Conservation (phyloP, 2,113 vertebrate genomes). For the Oreocharis arfaki region DNA sequence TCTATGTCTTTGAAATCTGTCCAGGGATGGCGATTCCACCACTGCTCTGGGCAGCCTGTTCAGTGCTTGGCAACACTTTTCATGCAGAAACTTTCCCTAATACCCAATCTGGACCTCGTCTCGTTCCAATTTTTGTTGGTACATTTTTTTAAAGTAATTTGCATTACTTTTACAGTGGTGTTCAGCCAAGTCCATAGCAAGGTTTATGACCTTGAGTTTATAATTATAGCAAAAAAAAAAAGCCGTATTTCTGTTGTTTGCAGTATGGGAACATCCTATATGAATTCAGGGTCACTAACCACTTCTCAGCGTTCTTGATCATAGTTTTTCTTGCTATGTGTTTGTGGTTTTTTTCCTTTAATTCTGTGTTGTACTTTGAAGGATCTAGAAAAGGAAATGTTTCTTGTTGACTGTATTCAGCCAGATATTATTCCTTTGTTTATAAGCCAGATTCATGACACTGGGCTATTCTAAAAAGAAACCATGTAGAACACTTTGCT, state of each 20-base stretch:
- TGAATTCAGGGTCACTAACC: background rate
- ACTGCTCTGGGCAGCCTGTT: background rate
- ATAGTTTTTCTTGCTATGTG: background rate
- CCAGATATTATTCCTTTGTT: background rate
- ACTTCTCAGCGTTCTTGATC: background rate
- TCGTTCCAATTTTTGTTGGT: background rate
- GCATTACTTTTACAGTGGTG: background rate
- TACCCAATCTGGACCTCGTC: background rate
- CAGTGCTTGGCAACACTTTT: background rate
- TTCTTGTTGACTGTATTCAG: background rate
- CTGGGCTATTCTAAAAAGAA: background rate
- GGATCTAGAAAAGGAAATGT: background rate
- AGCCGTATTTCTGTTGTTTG: background rate
- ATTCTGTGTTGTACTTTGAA: background rate
- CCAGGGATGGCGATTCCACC: background rate
- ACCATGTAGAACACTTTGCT: background rate
- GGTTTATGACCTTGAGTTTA: background rate
- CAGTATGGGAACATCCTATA: background rate
- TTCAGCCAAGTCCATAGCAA: background rate
- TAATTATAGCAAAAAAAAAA: background rate
- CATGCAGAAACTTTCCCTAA: background rate
- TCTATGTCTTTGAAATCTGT: background rate
- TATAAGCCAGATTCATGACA: background rate
- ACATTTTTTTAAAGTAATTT: background rate
- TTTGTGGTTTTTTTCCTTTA: background rate